phyloP scores from a whole-genome alignment of 2,888 invertebrate species.

The Melanargia galathea region DNA sequence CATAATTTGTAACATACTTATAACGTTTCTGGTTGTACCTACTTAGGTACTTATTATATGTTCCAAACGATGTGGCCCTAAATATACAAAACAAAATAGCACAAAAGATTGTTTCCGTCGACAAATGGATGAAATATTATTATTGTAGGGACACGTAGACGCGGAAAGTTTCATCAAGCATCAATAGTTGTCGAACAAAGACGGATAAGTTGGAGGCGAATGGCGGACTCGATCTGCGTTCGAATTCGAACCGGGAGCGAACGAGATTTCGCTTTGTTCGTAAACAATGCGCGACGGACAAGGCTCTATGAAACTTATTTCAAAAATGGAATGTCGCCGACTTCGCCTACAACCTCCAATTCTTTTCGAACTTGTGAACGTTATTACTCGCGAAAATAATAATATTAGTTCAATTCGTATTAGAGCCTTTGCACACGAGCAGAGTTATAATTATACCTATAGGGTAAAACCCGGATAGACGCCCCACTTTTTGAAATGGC shows the following conservation, averaged over 20 bases:
- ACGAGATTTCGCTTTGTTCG: conserved; percentile 68
- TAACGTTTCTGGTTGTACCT: background rate
- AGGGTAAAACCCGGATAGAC: too few relatives aligned
- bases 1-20: too few relatives aligned
- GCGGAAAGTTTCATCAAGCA: conserved; percentile 64
- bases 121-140: conserved; percentile 37
- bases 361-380: conserved; percentile 20
- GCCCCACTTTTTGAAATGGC: too few relatives aligned
- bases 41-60: background rate
- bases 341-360: background rate
- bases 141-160: conserved; percentile 50
- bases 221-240: conserved; percentile 57
- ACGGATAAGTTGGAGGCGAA: conserved; percentile 66
- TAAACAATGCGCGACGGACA: conserved; percentile 71
- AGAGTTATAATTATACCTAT: too few relatives aligned
- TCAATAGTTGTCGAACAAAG: conserved; percentile 71
- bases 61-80: background rate
- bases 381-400: conserved; percentile 15
- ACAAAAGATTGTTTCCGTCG: conserved; percentile 19
- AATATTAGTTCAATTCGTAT: background rate
- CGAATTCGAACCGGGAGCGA: conserved; percentile 55
- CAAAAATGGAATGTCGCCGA: conserved; percentile 44
- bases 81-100: background rate
- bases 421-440: too few relatives aligned
- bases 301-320: conserved; percentile 66